Base-by-base conservation (phyloP, 2,113 vertebrate species). In the Ahaetulla prasina region DNA sequence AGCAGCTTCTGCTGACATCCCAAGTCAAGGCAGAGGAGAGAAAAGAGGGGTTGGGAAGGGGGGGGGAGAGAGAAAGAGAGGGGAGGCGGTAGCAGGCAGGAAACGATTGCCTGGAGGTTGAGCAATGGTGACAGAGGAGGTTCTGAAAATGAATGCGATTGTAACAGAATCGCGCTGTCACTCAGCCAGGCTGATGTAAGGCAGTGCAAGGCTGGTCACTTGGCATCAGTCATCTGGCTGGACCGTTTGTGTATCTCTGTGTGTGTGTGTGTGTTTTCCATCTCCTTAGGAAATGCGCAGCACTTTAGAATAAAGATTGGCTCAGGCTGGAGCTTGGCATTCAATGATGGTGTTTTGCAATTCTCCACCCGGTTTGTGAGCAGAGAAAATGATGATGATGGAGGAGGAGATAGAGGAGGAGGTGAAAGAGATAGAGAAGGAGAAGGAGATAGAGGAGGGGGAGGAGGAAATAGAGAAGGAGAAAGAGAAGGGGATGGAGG, bases 131-230 rank as follows among this genome's bases (percentile, higher is more conserved):
- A 53, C 55, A 91, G 92, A 87, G 53, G 90, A 94, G 85, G 39
- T 92, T 92, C 92, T 95, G 88, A 95, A 39, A 54, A 88, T 91
- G 88, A 63, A 92, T 74, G 91, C 57, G 18, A 55, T 55, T 88
- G 91, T 91, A 88, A 91, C 43, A 52, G 2, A 74, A 92, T 88
- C 85, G 22, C 9, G 30, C n/a, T 80, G 68, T 8, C 16, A 7
- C 68, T 11, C 20, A 63, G 85, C 35, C 47, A 25, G 55, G 60
- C 94, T 97, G 95, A 96, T 95, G 96, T 94, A 97, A 97, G 94
- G n/a, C 92, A 85, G 93, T 94, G 96, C 96, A 97, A 97, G 88
- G 93, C 89, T 47, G 93, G 47, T 94, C 94, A 95, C 90, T 54
- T 94, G 92, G 89, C 85, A 80, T 85, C 85, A 95, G 95, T 74